These are phyloP conservation scores for Columba livia DNA, from an alignment of 2,113 vertebrate genomes.

Conservation along the genomic window DNA sequence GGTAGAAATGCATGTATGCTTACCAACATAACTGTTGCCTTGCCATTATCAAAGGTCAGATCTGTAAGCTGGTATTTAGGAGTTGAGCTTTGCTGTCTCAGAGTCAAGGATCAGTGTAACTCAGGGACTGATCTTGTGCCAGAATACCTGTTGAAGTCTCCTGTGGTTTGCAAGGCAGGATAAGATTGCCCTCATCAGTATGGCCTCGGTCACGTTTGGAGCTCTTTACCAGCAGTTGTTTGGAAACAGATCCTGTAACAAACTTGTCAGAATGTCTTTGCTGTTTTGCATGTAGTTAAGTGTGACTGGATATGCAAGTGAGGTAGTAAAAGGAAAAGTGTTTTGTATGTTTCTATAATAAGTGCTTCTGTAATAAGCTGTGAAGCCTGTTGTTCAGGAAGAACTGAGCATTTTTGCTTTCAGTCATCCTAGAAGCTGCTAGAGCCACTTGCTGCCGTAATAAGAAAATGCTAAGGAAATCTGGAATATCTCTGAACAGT, in stretches of 20 bases:
- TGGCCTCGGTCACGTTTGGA: background rate
- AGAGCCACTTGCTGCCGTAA: background rate
- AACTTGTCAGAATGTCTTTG: background rate
- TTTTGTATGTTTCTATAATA: background rate
- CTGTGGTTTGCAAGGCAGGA: background rate
- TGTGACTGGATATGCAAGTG: background rate
- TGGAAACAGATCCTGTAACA: background rate
- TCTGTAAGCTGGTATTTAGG: background rate
- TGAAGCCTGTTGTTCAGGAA: background rate
- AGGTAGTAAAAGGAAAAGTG: background rate
- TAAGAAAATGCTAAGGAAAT: background rate
- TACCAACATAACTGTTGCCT: background rate
- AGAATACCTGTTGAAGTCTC: background rate
- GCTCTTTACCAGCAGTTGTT: background rate
- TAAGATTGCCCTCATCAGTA: background rate
- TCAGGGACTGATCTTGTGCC: background rate
- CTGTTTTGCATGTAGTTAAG: background rate
- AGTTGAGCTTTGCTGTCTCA: background rate
- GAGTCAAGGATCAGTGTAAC: background rate
- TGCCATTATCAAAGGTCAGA: background rate
- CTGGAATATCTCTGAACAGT: background rate
- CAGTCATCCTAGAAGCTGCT: background rate
- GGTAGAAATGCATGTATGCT: background rate
- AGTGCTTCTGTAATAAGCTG: background rate
- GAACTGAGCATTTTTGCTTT: background rate